Evolutionary conservation across 2,888 invertebrate species (phyloP), one percentile per base, ranked within the genome.

Genomic region (Pegoplata infirma): DNA sequence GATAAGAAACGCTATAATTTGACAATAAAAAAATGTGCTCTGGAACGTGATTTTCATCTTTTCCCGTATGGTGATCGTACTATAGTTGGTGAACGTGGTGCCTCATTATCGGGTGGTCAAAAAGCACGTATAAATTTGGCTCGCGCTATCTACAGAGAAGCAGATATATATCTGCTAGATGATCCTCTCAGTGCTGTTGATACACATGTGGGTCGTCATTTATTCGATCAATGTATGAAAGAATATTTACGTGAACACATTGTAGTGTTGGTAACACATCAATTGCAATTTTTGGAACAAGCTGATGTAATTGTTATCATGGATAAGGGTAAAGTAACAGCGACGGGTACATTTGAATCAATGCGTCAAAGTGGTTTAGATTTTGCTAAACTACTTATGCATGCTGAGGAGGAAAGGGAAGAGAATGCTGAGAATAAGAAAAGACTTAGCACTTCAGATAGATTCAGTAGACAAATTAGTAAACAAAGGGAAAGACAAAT

Each of bases 181-280:
- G 97, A 98, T 90, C 97, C 97, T 0, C 91, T 98, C 47, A 95
- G 96, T 67, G 97, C 97, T 0, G 97, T 98, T 17, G 98, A 98
- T 90, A 93, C 97, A 0, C 95, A 96, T 87, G 97, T 98, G 0
- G 96, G 97, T 0, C 93, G 95, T 5, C 95, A 96, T 88, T 91
- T 98, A 82, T 97, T 97, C 89, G 95, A 97, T 75, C 86, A 89
- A 69, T 90, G 90, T 36, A 88, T 90, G 85, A 85, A 87, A 3
- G 86, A 85, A 0, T 89, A 83, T 82, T 88, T 96, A 72, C 90
- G 90, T 28, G 91, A 91, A 3, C 93, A 94, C 85, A 93, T 94
- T 7, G 92, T 94, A 0, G 90, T 96, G 36, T 89, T 96, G 66
- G 94, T 96, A 2, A 97, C 96, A 0, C 96, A 97, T 90, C 97